Base-by-base conservation (phyloP, 2,797 vertebrate genomes). In the Scomberomorus guttatus region DNA sequence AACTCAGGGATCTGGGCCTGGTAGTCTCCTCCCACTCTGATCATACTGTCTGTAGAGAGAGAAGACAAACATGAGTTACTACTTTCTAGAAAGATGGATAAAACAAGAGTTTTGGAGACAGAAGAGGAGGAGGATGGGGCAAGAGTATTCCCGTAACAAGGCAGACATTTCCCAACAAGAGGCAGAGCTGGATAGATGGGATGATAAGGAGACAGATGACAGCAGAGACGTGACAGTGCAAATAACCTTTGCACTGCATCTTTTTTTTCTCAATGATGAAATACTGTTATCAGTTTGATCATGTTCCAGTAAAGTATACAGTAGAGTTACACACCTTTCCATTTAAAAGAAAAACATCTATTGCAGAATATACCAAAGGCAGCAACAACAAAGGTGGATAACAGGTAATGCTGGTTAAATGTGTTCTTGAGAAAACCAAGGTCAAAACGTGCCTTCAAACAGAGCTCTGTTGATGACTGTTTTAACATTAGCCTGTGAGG, bases 1-100 rank as follows among this genome's bases (percentile, higher is more conserved):
- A 95, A 98, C 93, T 98, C 97, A 7, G 97, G 97, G 86, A 98
- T 98, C 90, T 96, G 96, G 17, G 97, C 97, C 87, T 98, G 97
- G 92, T 97, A 98, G 95, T 98, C 97, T 78, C 96, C 96, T 82
- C 97, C 97, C 80, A 98, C 97, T 78, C 97, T 95, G 93, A 98
- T 98, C 97, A 98, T 98, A 89, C 97, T 98, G 94, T 98, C 97
- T 98, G 94, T 59, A 63, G 39, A 78, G 50, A 74, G 54, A 75
- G 20, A 83, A 64, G 34, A 60, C 7, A 0, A 73, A 34, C 11
- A 52, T 27, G 13, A 64, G 39, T 65, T 72, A 74, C 13, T 24
- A 46, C 29, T 63, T 57, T 24, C 56, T 24, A 58, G 15, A 68
- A 20, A 18, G 14, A 64, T 4, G 44, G 10, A 39, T 9, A 22